These are phyloP conservation scores for Reticulitermes speratus DNA, from an alignment of 1,140 invertebrate species.

Conservation along the genomic window DNA sequence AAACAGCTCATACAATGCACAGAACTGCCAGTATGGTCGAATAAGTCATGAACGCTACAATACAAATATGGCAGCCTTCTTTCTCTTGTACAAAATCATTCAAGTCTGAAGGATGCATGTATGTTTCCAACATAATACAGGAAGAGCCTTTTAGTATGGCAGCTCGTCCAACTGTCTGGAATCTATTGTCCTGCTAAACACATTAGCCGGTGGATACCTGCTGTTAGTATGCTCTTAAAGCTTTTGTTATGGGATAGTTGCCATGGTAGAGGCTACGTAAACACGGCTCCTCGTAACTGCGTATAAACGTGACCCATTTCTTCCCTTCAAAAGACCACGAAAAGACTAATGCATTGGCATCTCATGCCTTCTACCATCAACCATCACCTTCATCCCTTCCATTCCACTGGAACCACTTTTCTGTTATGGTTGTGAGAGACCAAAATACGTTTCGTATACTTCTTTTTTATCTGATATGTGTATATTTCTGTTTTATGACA, in stretches of 20 bases:
- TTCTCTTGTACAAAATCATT: neutral
- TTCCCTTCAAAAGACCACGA: neutral
- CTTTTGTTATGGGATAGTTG: neutral
- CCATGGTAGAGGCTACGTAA: neutral
- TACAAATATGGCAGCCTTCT: neutral
- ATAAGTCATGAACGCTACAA: neutral
- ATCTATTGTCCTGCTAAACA: neutral
- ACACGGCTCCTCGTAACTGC: neutral
- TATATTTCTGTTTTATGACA: no score
- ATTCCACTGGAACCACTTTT: neutral
- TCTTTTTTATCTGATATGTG: neutral
- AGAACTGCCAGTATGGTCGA: neutral
- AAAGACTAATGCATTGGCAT: conserved; percentile 4
- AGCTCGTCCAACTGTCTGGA: neutral
- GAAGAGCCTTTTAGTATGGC: neutral
- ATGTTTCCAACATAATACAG: neutral
- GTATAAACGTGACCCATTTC: neutral
- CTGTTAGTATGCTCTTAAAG: neutral
- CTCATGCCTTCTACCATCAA: neutral
- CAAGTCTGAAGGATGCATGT: neutral
- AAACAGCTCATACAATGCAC: no score
- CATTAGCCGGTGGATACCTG: conserved; percentile 13
- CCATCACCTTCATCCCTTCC: neutral
- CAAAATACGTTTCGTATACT: neutral
- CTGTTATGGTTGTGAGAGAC: neutral